Conservation (phyloP, 2,113 vertebrate species). For the Scytalopus superciliaris region DNA sequence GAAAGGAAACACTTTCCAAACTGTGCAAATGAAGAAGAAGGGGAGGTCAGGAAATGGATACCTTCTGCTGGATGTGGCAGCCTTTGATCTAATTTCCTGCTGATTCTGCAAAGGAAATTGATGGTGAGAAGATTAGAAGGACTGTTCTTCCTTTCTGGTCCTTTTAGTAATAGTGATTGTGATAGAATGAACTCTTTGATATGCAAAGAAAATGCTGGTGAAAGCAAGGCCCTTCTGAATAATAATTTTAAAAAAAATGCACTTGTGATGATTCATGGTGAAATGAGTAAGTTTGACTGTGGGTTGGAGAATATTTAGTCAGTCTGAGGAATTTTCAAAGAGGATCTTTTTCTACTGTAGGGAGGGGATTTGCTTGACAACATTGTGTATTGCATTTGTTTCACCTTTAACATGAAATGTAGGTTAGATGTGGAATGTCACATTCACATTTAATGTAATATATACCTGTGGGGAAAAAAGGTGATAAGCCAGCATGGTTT, state of each 20-base stretch:
- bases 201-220: neutral
- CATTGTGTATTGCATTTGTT: neutral
- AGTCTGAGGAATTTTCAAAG: neutral
- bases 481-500: rapidly evolving
- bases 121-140: neutral
- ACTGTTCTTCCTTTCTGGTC: neutral
- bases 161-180: neutral
- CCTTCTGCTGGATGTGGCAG: neutral
- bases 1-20: neutral
- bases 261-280: neutral
- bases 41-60: neutral
- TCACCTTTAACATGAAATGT: neutral
- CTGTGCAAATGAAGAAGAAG: neutral
- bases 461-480: rapidly evolving
- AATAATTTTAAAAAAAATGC: neutral
- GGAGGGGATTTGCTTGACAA: neutral
- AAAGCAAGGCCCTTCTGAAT: neutral
- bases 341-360: neutral
- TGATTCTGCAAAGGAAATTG: neutral
- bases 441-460: neutral
- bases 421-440: neutral
- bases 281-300: neutral
- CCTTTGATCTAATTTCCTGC: neutral
- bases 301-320: neutral
- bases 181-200: neutral